phyloP scores from a whole-genome alignment of 2,797 vertebrate species.

The Anas capensis region DNA sequence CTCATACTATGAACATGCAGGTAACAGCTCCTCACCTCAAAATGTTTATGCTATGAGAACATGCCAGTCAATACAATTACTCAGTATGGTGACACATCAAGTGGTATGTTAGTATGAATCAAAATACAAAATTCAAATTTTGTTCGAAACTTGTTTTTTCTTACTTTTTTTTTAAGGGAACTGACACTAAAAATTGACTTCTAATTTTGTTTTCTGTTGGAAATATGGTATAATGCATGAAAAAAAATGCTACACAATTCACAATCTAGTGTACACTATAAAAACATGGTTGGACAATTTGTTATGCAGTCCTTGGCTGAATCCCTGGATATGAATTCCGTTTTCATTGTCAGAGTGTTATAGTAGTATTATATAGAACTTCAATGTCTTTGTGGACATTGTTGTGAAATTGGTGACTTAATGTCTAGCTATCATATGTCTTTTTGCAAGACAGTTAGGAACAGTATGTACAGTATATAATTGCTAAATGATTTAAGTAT shows the following conservation, averaged over 20 bases:
- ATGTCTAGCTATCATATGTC: slow-evolving; percentile 86
- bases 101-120: slow-evolving; percentile 59
- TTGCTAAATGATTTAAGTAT: slow-evolving; percentile 83
- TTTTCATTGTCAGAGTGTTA: slow-evolving; percentile 87
- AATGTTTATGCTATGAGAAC: slow-evolving; percentile 70
- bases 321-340: slow-evolving; percentile 84
- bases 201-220: slow-evolving; percentile 68
- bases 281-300: slow-evolving; percentile 79
- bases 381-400: slow-evolving; percentile 88
- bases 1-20: slow-evolving; percentile 68
- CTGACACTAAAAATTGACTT: slow-evolving; percentile 61
- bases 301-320: slow-evolving; percentile 82
- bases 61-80: slow-evolving; percentile 30
- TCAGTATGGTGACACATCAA: slow-evolving; percentile 33
- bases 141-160: slow-evolving; percentile 48
- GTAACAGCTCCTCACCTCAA: slow-evolving; percentile 51
- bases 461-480: slow-evolving; percentile 84
- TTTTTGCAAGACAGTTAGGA: slow-evolving; percentile 85
- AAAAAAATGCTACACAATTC: slow-evolving; percentile 71
- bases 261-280: slow-evolving; percentile 78
- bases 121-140: slow-evolving; percentile 63
- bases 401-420: slow-evolving; percentile 86
- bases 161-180: slow-evolving; percentile 60
- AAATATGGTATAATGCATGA: slow-evolving; percentile 82
- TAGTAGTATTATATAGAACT: slow-evolving; percentile 87